Base-by-base conservation (phyloP, 2,888 invertebrate genomes). In the Napeogenes inachia region DNA sequence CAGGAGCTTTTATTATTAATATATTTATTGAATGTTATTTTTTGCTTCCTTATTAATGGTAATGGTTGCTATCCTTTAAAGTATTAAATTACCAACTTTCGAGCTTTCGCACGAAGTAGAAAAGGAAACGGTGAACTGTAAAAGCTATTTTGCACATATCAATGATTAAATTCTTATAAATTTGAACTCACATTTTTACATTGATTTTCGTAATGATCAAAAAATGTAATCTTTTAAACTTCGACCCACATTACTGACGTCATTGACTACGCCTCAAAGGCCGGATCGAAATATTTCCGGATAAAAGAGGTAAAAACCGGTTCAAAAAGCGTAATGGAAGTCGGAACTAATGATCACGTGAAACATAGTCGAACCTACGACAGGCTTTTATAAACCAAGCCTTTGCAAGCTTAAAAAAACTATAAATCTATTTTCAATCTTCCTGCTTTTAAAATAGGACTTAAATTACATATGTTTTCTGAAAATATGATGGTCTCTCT, bases 301-400 rank as follows among this genome's bases (percentile, higher is more conserved):
- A 73, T 77, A 72, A 74, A 76, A 79, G 74, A 76, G 68, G 78
- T 67, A 71, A 73, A 75, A 78, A 73, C 74, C 73, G 70, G 75
- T 73, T 75, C 75, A 75, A 78, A 73, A 74, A 70, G 68, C 71
- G 69, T 71, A 73, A 73, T 74, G 71, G 70, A 73, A 71, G 75
- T 75, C 73, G 72, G 76, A 80, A 81, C 79, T 82, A 81, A 83
- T 82, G 82, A 59, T 61, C 45, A 57, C 62, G 66, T 70, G 70
- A 68, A 69, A 60, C 57, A 30, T 53, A 65, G 62, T 65, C 64
- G 63, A 65, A 63, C 61, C 63, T 62, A 64, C 56, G 63, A 66
- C 64, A 56, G 61, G 62, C 60, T 63, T 66, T 68, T 68, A 65
- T 57, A 59, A 63, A 64, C 63, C 61, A 53, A 59, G 64, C 57